phyloP scores from a whole-genome alignment of 1,140 invertebrate genomes.

The Apocrypta bakeri region DNA sequence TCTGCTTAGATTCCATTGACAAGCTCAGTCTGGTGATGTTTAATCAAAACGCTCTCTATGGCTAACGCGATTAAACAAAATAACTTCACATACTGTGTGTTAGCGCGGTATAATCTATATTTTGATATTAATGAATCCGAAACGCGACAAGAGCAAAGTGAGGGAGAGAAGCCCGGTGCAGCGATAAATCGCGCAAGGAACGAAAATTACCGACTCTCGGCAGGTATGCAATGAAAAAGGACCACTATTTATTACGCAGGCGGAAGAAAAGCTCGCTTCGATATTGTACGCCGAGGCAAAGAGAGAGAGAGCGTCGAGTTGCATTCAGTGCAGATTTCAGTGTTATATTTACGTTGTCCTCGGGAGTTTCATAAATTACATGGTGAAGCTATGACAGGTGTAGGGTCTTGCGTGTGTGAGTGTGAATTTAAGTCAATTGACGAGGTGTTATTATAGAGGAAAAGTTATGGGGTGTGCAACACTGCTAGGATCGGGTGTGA shows the following conservation, averaged over 20 bases:
- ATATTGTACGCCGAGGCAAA: background rate
- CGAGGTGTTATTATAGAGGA: constrained; percentile 39
- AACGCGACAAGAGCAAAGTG: background rate
- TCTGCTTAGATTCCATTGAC: background rate
- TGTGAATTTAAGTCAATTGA: background rate
- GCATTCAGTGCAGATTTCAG: background rate
- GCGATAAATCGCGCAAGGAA: constrained; percentile 34
- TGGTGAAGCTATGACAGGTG: background rate
- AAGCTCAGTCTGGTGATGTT: background rate
- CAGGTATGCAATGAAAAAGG: constrained; percentile 39
- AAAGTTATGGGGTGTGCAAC: constrained; percentile 40
- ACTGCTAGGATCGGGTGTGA: constrained; percentile 26
- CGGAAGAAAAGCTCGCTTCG: background rate
- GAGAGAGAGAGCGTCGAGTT: background rate
- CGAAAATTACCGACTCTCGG: constrained; percentile 36
- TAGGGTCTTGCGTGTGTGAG: background rate
- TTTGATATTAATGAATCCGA: constrained; percentile 29
- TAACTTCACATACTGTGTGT: background rate
- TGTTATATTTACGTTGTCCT: background rate
- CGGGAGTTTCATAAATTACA: constrained; percentile 20
- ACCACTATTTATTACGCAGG: constrained; percentile 23
- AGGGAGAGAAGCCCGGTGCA: background rate
- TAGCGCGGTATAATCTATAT: background rate
- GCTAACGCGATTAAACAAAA: constrained; percentile 5
- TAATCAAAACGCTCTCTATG: constrained; percentile 7